Conservation (phyloP, 2,113 vertebrate species). For the Camelus bactrianus region DNA sequence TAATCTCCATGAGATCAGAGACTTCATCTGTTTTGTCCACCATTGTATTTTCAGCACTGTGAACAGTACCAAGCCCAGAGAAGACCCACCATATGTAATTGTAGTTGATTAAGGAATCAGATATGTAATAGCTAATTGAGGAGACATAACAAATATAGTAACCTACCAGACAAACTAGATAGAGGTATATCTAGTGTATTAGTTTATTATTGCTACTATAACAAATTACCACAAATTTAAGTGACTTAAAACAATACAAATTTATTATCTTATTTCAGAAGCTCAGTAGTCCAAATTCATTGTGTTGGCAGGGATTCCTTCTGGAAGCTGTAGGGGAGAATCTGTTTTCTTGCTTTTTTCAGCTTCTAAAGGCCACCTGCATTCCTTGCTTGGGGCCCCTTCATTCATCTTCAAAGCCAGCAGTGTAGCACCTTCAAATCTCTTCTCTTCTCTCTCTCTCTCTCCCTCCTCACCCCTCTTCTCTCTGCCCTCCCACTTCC, state of each 20-base stretch:
- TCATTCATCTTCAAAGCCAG: neutral
- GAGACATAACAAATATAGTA: neutral
- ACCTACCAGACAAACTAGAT: neutral
- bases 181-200: neutral
- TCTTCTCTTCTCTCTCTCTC: neutral
- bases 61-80: neutral
- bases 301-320: neutral
- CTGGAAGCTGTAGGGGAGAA: neutral
- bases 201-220: neutral
- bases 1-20: neutral
- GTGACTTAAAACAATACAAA: conserved; percentile 4
- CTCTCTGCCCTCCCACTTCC: no score
- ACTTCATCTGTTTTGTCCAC: neutral
- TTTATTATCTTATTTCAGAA: neutral
- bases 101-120: neutral
- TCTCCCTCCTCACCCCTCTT: no score
- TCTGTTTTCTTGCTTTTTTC: neutral
- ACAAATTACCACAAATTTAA: neutral
- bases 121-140: neutral
- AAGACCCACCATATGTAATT: neutral
- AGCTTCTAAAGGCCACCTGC: neutral
- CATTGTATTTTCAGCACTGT: neutral
- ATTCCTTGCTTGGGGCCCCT: neutral
- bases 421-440: neutral
- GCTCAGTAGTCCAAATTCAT: neutral